A percentile compares a stretch with the other conserved stretches of the same genome.
Evolutionary conservation across 2,888 invertebrate genomes (phyloP).

Genomic region (Linnaemya tessellans): DNA sequence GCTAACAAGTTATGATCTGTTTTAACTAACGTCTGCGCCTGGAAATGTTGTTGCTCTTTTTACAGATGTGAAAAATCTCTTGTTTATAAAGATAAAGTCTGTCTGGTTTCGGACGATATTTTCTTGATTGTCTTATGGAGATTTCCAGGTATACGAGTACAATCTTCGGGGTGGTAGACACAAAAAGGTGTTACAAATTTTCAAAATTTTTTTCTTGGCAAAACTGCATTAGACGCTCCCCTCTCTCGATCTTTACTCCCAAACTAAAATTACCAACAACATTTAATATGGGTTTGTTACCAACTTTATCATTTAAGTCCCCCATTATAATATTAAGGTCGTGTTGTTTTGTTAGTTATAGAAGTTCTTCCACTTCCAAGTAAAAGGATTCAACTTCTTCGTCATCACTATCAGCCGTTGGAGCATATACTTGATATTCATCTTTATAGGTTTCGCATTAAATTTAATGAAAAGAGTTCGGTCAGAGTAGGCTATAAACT

Average conservation of each 20-base stretch:
- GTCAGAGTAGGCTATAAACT: slow-evolving; percentile 7
- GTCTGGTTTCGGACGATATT: no score
- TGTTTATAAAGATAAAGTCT: no score
- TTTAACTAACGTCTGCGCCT: background rate
- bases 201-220: background rate
- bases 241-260: background rate
- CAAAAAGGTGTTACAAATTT: background rate
- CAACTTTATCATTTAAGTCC: no score
- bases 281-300: no score
- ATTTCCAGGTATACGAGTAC: background rate
- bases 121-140: no score
- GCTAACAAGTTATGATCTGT: background rate
- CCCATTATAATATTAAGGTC: background rate
- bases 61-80: no score
- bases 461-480: background rate
- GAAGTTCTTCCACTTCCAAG: background rate
- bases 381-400: background rate
- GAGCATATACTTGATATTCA: background rate
- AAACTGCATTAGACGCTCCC: background rate
- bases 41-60: no score
- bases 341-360: background rate
- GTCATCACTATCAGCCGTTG: background rate
- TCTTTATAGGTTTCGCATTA: background rate
- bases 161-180: background rate
- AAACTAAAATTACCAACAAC: no score